Evolutionary conservation across 1,140 invertebrate species (phyloP).

Genomic region (Pseudomyrmex sp.): DNA sequence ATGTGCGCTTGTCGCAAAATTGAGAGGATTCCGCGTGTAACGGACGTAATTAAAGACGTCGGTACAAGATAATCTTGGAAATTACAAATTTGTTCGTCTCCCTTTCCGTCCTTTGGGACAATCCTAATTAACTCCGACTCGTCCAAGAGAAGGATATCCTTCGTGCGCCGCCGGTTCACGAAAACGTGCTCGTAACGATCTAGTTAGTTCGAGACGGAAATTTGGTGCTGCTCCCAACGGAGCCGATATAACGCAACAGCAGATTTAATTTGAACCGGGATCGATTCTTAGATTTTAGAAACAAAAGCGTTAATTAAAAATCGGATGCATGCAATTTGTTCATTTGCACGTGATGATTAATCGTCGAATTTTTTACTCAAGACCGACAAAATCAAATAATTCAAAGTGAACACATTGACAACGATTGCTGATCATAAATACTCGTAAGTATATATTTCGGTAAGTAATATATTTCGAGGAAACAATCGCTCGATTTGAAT

Average conservation of each 20-base stretch:
- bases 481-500: constrained; percentile 30
- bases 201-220: constrained; percentile 47
- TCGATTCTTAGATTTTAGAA: neutral
- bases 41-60: constrained; percentile 47
- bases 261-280: constrained; percentile 27
- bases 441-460: neutral
- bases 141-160: constrained; percentile 40
- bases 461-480: neutral
- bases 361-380: constrained; percentile 8
- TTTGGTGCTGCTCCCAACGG: constrained; percentile 34
- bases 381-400: neutral
- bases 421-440: constrained; percentile 10
- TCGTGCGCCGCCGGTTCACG: constrained; percentile 36
- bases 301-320: constrained; percentile 3
- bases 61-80: constrained; percentile 51
- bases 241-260: neutral
- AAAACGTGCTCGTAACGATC: constrained; percentile 51
- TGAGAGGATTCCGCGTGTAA: constrained; percentile 24
- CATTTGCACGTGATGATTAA: neutral
- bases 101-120: constrained; percentile 46
- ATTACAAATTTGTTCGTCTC: constrained; percentile 53
- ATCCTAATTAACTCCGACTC: constrained; percentile 53
- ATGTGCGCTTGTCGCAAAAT: neutral
- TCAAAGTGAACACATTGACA: neutral
- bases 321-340: neutral